These are phyloP conservation scores for Sitodiplosis mosellana DNA, from an alignment of 1,140 invertebrate genomes.

Conservation along the genomic window DNA sequence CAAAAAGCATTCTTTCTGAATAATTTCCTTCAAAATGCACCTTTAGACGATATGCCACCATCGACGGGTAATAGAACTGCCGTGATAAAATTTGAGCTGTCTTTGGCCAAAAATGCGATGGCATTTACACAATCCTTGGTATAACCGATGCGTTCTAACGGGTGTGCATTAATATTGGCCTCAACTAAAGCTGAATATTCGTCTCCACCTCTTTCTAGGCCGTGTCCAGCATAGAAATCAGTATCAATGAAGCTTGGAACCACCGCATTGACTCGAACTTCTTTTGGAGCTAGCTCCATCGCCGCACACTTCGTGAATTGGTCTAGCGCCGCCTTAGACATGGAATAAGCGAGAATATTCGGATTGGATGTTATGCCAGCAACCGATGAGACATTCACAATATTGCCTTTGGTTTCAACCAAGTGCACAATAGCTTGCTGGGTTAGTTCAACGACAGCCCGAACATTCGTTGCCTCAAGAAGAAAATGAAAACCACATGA, in stretches of 20 bases:
- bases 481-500: too few species aligned
- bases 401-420: conserved; percentile 48
- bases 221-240: too few species aligned
- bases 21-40: too few species aligned
- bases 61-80: conserved; percentile 57
- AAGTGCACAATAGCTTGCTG: conserved; percentile 58
- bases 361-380: conserved; percentile 57
- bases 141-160: conserved; percentile 50
- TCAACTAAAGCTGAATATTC: conserved; percentile 52
- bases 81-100: conserved; percentile 50
- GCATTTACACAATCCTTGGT: conserved; percentile 53
- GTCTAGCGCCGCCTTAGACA: conserved; percentile 78
- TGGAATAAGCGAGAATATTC: conserved; percentile 59
- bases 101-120: conserved; percentile 59
- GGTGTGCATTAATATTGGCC: conserved; percentile 50
- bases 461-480: conserved; percentile 69
- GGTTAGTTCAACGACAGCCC: conserved; percentile 42
- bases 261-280: conserved; percentile 30
- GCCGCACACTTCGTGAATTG: conserved; percentile 71
- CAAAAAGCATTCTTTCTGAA: too few species aligned
- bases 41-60: conserved; percentile 25
- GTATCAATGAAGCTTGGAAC: conserved; percentile 19
- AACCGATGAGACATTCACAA: conserved; percentile 67
- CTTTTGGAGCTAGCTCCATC: conserved; percentile 44
- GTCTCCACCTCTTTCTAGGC: conserved; percentile 31